Conservation (phyloP, 1,140 invertebrate species). For the Drosophila repletoides region DNA sequence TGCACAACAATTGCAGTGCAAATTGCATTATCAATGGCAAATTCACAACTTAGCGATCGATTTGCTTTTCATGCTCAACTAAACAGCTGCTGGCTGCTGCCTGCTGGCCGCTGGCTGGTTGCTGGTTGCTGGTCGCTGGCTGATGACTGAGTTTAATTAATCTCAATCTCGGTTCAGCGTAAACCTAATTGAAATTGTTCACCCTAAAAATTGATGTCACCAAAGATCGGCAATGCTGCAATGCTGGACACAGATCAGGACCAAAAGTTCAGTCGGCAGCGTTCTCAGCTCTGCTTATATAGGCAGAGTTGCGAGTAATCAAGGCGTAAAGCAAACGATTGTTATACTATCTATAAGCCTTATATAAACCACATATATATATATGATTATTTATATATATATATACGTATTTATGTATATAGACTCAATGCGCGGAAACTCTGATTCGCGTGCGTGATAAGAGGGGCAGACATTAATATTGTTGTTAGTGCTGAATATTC, state of each 20-base stretch:
- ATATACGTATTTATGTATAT: not conserved
- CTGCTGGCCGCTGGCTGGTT: not conserved
- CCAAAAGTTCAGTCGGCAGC: slow-evolving; percentile 37
- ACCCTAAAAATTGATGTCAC: slow-evolving; percentile 55
- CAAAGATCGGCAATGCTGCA: slow-evolving; percentile 40
- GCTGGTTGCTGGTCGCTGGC: slow-evolving; percentile 6
- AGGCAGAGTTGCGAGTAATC: slow-evolving; percentile 33
- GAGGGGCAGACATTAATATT: not conserved
- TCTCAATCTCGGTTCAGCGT: slow-evolving; percentile 43
- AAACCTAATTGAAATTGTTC: slow-evolving; percentile 55
- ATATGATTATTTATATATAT: not conserved
- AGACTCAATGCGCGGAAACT: slow-evolving; percentile 3
- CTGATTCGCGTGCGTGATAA: slow-evolving; percentile 13
- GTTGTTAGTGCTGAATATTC: not conserved
- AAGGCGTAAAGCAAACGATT: slow-evolving; percentile 14
- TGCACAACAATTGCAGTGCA: slow-evolving; percentile 25
- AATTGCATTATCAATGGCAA: slow-evolving; percentile 37
- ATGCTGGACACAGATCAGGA: slow-evolving; percentile 35
- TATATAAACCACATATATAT: slow-evolving; percentile 24
- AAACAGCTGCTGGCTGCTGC: slow-evolving; percentile 22
- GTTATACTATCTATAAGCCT: slow-evolving; percentile 16
- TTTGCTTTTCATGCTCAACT: slow-evolving; percentile 30
- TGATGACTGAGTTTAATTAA: no score
- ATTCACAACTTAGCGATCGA: slow-evolving; percentile 21
- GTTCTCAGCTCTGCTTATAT: slow-evolving; percentile 7